Percentiles rank a stretch among this genome's conserved stretches.
phyloP scores from a whole-genome alignment of 1,140 invertebrate genomes.

The Eubasilissa regina region DNA sequence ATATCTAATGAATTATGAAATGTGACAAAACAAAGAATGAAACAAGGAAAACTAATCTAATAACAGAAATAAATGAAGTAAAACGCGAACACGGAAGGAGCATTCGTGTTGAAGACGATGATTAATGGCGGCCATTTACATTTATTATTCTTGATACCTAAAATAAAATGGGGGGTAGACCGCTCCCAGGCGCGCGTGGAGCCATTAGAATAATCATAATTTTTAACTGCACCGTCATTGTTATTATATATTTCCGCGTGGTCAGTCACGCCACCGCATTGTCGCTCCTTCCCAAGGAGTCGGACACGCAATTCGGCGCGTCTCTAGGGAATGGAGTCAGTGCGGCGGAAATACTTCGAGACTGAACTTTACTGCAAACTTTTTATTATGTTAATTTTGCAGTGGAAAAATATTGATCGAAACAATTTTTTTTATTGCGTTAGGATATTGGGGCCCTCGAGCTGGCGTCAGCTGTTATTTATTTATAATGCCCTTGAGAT shows the following conservation, averaged over 20 bases:
- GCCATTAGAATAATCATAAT: constrained; percentile 8
- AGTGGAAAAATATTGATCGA: no score
- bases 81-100: no score
- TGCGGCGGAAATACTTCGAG: background rate
- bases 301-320: background rate
- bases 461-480: no score
- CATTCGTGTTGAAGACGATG: background rate
- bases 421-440: no score
- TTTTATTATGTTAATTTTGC: constrained; percentile 2
- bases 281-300: background rate
- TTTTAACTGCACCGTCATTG: constrained; percentile 11
- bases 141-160: background rate
- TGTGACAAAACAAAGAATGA: no score
- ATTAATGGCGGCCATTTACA: constrained; percentile 5
- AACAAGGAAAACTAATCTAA: no score
- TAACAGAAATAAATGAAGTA: no score
- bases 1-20: no score
- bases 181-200: background rate
- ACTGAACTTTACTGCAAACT: background rate
- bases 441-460: no score
- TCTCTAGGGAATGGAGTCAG: constrained; percentile 7
- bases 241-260: constrained; percentile 21
- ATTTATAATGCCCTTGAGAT: no score
- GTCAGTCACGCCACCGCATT: constrained; percentile 30
- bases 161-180: background rate